phyloP scores from a whole-genome alignment of 2,113 vertebrate genomes.

The Gopherus evgoodei region DNA sequence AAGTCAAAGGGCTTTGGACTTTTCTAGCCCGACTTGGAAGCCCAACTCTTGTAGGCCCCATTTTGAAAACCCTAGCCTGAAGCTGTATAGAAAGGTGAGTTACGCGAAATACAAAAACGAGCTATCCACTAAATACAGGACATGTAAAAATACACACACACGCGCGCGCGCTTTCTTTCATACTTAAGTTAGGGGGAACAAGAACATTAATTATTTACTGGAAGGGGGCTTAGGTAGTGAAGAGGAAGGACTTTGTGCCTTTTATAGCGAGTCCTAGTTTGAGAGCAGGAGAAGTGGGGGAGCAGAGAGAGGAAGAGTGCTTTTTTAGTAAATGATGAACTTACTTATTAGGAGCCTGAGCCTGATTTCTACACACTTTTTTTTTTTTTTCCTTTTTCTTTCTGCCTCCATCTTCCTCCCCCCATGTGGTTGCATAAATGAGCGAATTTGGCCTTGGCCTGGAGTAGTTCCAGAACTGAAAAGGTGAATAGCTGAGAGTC shows the following conservation, averaged over 20 bases:
- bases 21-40: neutral
- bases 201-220: too few species aligned
- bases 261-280: neutral
- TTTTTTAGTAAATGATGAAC: too few species aligned
- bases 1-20: neutral
- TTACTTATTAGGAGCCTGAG: neutral
- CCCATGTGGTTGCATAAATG: neutral
- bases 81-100: neutral
- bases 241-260: neutral
- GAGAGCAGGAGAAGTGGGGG: neutral
- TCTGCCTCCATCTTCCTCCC: neutral
- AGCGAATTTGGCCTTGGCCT: neutral
- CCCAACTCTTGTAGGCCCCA: neutral
- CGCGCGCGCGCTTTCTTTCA: neutral
- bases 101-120: neutral
- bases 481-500: neutral
- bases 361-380: neutral
- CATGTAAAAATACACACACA: neutral
- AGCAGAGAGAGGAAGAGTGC: too few species aligned
- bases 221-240: neutral
- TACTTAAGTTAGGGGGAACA: neutral
- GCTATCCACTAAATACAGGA: neutral
- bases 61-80: neutral
- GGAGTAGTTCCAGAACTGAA: neutral
- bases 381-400: neutral